phyloP scores from a whole-genome alignment of 1,140 invertebrate genomes.

The Trichogramma pretiosum region DNA sequence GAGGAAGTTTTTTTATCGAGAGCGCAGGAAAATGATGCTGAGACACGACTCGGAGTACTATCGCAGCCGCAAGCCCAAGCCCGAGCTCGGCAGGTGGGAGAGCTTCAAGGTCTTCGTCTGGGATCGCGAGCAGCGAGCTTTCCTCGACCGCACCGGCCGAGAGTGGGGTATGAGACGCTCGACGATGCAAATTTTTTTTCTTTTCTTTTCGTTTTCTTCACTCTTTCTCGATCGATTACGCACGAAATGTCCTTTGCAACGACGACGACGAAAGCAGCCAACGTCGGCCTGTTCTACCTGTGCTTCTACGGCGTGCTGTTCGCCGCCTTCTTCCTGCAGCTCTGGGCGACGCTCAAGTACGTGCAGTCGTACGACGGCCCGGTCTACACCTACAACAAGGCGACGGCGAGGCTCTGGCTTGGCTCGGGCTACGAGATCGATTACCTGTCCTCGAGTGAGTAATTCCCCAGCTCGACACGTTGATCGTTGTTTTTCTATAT shows the following conservation, averaged over 20 bases:
- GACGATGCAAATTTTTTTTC: too few relatives aligned
- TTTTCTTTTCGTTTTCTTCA: too few relatives aligned
- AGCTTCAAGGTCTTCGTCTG: conserved; percentile 48
- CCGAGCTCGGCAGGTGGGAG: conserved; percentile 25
- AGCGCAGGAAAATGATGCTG: conserved; percentile 23
- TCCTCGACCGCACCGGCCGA: conserved; percentile 60
- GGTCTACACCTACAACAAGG: conserved; percentile 16
- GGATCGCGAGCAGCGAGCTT: conserved; percentile 53
- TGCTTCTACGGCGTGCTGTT: conserved; percentile 73
- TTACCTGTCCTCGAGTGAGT: too few relatives aligned
- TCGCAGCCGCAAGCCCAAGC: conserved; percentile 27
- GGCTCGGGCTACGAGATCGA: too few relatives aligned
- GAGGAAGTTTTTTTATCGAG: too few relatives aligned
- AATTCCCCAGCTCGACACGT: too few relatives aligned
- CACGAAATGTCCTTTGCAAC: conserved; percentile 2
- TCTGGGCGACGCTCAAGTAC: conserved; percentile 29
- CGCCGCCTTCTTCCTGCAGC: conserved; percentile 56
- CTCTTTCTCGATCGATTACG: too few relatives aligned
- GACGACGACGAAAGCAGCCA: too few relatives aligned
- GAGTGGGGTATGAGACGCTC: conserved; percentile 73
- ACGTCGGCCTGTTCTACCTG: conserved; percentile 70
- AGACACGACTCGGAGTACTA: conserved; percentile 36
- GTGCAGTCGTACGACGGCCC: conserved; percentile 23
- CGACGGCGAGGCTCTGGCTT: not conserved
- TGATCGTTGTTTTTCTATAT: too few relatives aligned